Evolutionary conservation across 2,888 invertebrate species (phyloP).

Genomic region (Drosophila koepferae): DNA sequence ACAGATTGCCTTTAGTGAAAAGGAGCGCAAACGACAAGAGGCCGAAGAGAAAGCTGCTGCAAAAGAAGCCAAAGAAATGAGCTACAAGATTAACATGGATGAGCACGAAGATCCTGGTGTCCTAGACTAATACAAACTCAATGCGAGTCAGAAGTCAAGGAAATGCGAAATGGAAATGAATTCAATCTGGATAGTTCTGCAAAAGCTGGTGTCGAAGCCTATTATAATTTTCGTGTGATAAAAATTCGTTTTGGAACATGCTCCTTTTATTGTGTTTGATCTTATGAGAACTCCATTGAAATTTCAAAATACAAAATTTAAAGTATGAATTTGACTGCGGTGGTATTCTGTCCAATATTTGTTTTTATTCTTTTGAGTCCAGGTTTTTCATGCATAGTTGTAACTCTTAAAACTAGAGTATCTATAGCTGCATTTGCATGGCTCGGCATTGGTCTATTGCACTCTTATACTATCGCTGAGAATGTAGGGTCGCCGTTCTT

Average conservation of each 20-base stretch:
- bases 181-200: not conserved
- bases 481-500: no score
- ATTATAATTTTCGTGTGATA: conserved; percentile 6
- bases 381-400: no score
- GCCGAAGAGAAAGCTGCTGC: not conserved
- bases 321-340: no score
- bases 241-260: conserved; percentile 14
- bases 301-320: not conserved
- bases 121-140: not conserved
- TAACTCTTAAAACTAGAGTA: no score
- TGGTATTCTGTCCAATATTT: no score
- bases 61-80: not conserved
- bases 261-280: conserved; percentile 1
- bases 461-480: no score
- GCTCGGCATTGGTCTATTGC: no score
- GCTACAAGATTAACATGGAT: not conserved
- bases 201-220: not conserved
- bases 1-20: not conserved
- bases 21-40: conserved; percentile 12
- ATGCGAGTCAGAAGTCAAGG: not conserved
- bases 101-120: not conserved
- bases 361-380: no score
- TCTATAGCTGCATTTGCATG: no score
- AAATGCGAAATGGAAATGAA: not conserved
- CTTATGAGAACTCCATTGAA: not conserved